Evolutionary conservation across 2,797 vertebrate genomes (phyloP).

Genomic region (Siniperca scherzeri): DNA sequence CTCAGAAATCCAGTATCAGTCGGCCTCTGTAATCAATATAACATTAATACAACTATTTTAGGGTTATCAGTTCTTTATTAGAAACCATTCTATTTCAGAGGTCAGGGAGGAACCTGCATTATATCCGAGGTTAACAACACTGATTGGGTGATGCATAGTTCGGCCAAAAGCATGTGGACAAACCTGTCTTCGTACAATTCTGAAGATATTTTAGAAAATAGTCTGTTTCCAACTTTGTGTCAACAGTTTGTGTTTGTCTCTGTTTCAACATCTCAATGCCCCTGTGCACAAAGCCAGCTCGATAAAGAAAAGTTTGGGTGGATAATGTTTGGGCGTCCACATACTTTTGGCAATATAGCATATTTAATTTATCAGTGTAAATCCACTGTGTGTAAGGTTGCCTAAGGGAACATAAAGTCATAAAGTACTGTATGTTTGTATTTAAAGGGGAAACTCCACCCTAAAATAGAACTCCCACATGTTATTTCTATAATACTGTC

Average conservation of each 20-base stretch:
- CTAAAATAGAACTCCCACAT: not conserved
- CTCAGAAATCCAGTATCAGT: not conserved
- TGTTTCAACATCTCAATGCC: not conserved
- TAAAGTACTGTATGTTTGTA: not conserved
- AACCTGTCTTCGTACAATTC: too few relatives aligned
- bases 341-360: not conserved
- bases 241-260: too few relatives aligned
- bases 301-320: not conserved
- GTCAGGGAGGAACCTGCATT: not conserved
- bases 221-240: too few relatives aligned
- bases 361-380: not conserved
- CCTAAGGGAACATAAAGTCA: not conserved
- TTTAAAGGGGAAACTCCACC: constrained; percentile 28
- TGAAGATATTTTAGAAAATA: too few relatives aligned
- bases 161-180: not conserved
- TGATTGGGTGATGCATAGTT: not conserved
- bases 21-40: not conserved
- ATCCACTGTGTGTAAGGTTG: not conserved
- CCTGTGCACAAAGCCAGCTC: too few relatives aligned
- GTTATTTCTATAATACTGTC: constrained; percentile 18
- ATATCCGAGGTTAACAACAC: not conserved
- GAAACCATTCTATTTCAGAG: too few relatives aligned
- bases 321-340: not conserved
- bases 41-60: not conserved
- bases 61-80: not conserved